A percentile compares a stretch with the other conserved stretches of the same genome.
Evolutionary conservation across 2,797 vertebrate species (phyloP).

Genomic region (Melanotaenia parkinsoni): DNA sequence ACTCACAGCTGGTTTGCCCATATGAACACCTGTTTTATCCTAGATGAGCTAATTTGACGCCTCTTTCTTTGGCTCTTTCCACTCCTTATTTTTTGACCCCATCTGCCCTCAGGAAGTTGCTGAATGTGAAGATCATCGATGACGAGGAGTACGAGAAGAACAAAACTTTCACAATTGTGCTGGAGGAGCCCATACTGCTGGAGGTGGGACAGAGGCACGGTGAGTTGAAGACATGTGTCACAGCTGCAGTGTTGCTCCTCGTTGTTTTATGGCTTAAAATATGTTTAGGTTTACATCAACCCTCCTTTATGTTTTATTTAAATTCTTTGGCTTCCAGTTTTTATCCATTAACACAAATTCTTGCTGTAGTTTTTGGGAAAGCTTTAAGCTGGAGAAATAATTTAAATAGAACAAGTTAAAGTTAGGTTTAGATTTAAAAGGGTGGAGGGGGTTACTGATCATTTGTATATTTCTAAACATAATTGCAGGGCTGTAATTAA

Average conservation of each 20-base stretch:
- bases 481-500: not conserved
- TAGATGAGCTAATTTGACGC: not conserved
- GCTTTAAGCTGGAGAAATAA: conserved; percentile 7
- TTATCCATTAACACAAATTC: not conserved
- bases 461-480: not conserved
- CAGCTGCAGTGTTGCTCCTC: conserved; percentile 10
- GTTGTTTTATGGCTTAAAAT: conserved; percentile 23
- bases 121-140: conserved; percentile 89
- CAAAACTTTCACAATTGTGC: conserved; percentile 86
- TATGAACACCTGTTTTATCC: conserved; percentile 5
- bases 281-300: not conserved
- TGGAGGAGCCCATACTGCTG: conserved; percentile 86
- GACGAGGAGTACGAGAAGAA: conserved; percentile 92
- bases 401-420: not conserved
- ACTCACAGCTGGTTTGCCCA: conserved; percentile 1
- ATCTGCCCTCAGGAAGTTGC: conserved; percentile 80
- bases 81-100: conserved; percentile 4
- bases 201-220: conserved; percentile 87
- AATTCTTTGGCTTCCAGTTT: conserved; percentile 16
- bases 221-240: conserved; percentile 56
- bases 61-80: conserved; percentile 1
- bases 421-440: not conserved
- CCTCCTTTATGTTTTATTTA: conserved; percentile 25
- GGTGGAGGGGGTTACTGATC: not conserved
- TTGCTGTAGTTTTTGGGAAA: conserved; percentile 1